phyloP scores from a whole-genome alignment of 2,797 vertebrate species.

The Eospalax fontanierii region DNA sequence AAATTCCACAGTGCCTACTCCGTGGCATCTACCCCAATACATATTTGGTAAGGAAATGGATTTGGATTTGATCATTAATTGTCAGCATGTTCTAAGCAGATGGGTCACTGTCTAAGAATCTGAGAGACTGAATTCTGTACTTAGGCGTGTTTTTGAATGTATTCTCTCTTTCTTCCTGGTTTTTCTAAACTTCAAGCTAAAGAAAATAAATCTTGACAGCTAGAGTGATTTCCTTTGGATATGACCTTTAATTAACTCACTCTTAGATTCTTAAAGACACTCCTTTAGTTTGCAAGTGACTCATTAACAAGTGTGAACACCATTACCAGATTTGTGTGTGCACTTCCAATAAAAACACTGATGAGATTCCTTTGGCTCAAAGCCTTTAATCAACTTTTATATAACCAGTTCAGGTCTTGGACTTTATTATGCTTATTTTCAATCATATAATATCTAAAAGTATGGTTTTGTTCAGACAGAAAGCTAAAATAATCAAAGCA shows the following conservation, averaged over 20 bases:
- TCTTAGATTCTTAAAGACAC: slow-evolving; percentile 43
- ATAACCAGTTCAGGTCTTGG: not conserved
- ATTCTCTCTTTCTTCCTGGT: slow-evolving; percentile 5
- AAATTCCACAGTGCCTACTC: not conserved
- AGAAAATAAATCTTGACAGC: slow-evolving; percentile 74
- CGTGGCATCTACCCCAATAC: not conserved
- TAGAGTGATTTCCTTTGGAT: slow-evolving; percentile 39
- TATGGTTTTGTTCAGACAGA: slow-evolving; percentile 18
- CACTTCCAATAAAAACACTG: slow-evolving; percentile 48
- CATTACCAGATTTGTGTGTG: slow-evolving; percentile 28
- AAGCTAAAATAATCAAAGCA: slow-evolving; percentile 50
- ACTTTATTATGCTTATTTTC: slow-evolving; percentile 57
- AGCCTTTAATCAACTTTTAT: slow-evolving; percentile 51
- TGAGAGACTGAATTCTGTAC: slow-evolving; percentile 27
- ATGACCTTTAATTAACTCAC: slow-evolving; percentile 72
- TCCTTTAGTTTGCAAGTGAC: slow-evolving; percentile 62
- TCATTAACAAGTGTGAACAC: slow-evolving; percentile 71
- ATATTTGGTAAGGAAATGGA: slow-evolving; percentile 46
- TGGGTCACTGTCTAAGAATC: slow-evolving; percentile 17
- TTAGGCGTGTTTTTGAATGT: not conserved
- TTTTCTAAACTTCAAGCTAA: slow-evolving; percentile 56
- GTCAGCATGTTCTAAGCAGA: slow-evolving; percentile 51
- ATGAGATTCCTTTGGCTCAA: not conserved
- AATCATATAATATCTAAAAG: slow-evolving; percentile 23
- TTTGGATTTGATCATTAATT: slow-evolving; percentile 48